Base-by-base conservation (phyloP, 2,888 invertebrate species). In the Perithous albicinctus region DNA sequence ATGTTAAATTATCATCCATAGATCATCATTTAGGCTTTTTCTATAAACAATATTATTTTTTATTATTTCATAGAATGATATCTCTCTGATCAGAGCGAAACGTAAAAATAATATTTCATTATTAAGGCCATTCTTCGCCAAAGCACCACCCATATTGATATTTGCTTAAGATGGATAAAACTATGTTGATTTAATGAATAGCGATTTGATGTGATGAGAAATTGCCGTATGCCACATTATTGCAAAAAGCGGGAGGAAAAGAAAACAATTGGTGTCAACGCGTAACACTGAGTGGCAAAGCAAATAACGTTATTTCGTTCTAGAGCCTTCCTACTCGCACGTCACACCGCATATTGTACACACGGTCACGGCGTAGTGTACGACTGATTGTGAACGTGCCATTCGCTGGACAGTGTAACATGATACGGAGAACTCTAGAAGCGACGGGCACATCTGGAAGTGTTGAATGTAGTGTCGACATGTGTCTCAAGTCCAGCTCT, bases 371-470 rank as follows among this genome's bases (percentile, higher is more conserved):
- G 15, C n/a, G 61, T 64, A 64, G 63, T 15, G 74, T 41, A 64
- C 29, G 54, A 74, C 73, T 18, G 63, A 74, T 64, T 64, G 74
- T 41, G 41, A 74, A 51, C 6, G 38, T 64, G 74, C 54, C 54
- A 64, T 29, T 64, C 64, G 32, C 54, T 66, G 32, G 32, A 59
- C 66, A 46, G 8, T 29, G 77, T 69, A 75, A 56, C 54, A 29
- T 32, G 76, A 76, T 46, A 67, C 26, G 38, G 15, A 61, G 59
- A 61, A 18, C 29, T 20, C 12, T 20, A 61, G 41, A 41, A 2
- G 41, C 32, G 61, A 15, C 43, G 54, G 29, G 29, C 12, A 43
- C 64, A 75, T 75, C 64, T 75, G 74, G 41, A 18, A 66, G 54
- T 66, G 64, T 75, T 20, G 38, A 38, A 38, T 69, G 32, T 38